Percentiles rank a stretch among this genome's conserved stretches.
phyloP scores from a whole-genome alignment of 1,140 invertebrate species.

The Drosophila biarmipes region DNA sequence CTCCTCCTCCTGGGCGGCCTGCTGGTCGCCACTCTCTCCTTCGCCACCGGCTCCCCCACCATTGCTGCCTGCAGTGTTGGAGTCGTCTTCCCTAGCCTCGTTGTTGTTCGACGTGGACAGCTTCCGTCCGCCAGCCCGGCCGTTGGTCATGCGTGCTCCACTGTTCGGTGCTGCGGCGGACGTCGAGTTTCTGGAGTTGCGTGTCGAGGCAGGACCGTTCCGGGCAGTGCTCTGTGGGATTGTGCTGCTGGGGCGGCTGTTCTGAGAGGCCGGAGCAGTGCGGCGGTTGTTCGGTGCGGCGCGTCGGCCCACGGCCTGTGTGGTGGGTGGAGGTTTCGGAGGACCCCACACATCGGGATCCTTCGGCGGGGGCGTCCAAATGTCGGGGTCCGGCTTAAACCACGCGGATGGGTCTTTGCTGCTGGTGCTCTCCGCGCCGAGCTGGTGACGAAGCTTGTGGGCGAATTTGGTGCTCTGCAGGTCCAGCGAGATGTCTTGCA shows the following conservation, averaged over 20 bases:
- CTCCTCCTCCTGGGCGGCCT: conserved; percentile 86
- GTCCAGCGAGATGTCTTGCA: conserved; percentile 85
- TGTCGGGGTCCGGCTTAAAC: conserved; percentile 86
- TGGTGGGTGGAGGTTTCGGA: conserved; percentile 86
- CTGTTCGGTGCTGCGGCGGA: conserved; percentile 38
- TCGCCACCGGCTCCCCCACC: conserved; percentile 37
- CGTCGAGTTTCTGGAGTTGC: conserved; percentile 21
- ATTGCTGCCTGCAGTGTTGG: conserved; percentile 42
- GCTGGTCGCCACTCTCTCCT: conserved; percentile 85
- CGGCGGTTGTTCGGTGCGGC: conserved; percentile 85
- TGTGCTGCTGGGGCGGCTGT: conserved; percentile 61
- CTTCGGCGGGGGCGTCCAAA: conserved; percentile 91
- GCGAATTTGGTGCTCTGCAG: conserved; percentile 75
- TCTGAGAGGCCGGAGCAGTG: conserved; percentile 84
- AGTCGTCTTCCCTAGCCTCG: conserved; percentile 60
- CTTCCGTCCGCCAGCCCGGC: conserved; percentile 58
- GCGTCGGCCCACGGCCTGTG: conserved; percentile 60
- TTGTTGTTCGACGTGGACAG: conserved; percentile 68
- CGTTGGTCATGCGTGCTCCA: conserved; percentile 49
- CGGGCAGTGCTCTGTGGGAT: conserved; percentile 66
- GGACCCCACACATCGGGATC: conserved; percentile 97
- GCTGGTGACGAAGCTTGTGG: conserved; percentile 66
- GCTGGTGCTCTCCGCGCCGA: conserved; percentile 62
- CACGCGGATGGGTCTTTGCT: conserved; percentile 81
- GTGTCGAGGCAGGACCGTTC: conserved; percentile 37